A percentile compares a stretch with the other conserved stretches of the same genome.
These are phyloP conservation scores for Dione vanillae DNA, from an alignment of 2,888 invertebrate genomes.

Conservation along the genomic window DNA sequence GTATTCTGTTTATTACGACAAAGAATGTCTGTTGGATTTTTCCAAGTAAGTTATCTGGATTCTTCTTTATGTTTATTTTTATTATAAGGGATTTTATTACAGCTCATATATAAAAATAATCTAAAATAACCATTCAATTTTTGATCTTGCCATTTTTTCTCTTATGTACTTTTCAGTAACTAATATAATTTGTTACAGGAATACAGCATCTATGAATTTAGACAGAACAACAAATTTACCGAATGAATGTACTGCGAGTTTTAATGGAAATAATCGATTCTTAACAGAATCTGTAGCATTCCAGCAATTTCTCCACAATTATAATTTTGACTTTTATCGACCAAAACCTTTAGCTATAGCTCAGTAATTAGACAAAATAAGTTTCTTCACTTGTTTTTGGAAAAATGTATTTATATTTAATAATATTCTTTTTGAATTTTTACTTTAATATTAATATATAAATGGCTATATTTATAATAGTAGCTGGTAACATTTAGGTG, in stretches of 20 bases:
- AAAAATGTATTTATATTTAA: neutral
- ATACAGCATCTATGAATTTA: constrained; percentile 29
- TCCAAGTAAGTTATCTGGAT: constrained; percentile 54
- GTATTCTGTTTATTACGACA: constrained; percentile 75
- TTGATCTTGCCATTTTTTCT: too few relatives aligned
- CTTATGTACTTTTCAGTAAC: constrained; percentile 17
- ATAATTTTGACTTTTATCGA: constrained; percentile 51
- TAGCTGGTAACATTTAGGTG: constrained; percentile 21
- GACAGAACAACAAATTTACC: constrained; percentile 25
- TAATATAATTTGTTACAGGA: constrained; percentile 31
- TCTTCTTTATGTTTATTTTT: neutral
- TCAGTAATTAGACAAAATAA: constrained; percentile 2
- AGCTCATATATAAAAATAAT: neutral
- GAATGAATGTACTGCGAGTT: constrained; percentile 16
- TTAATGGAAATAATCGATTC: constrained; percentile 56
- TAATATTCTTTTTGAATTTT: neutral
- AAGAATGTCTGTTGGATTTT: constrained; percentile 71
- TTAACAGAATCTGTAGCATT: constrained; percentile 70
- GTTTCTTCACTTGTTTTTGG: constrained; percentile 1
- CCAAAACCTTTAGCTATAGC: constrained; percentile 5
- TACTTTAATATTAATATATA: neutral
- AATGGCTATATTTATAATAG: neutral
- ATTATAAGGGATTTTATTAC: too few relatives aligned
- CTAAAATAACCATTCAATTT: too few relatives aligned
- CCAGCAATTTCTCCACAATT: constrained; percentile 64